phyloP scores from a whole-genome alignment of 2,113 vertebrate species.

The Lycocorax pyrrhopterus region DNA sequence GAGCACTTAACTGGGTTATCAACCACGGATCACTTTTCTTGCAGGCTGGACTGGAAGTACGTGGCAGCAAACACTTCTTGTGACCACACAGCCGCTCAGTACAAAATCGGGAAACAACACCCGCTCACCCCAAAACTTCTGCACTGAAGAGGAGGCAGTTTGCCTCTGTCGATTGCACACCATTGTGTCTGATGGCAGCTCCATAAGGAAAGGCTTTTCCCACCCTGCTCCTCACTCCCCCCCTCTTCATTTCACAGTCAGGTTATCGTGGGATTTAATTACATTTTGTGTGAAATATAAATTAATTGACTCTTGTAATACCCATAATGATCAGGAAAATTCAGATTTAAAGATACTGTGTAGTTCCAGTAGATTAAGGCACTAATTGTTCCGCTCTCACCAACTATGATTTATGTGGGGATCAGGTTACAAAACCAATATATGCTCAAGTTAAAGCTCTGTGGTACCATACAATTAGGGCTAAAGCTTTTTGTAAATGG shows the following conservation, averaged over 20 bases:
- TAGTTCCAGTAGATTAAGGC: slow-evolving; percentile 26
- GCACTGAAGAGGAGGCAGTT: background rate
- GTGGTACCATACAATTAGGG: slow-evolving; percentile 9
- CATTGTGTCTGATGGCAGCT: background rate
- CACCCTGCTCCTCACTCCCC: background rate
- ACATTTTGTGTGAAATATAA: slow-evolving; percentile 52
- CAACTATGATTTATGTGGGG: slow-evolving; percentile 3
- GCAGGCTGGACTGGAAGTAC: background rate
- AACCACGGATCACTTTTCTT: background rate
- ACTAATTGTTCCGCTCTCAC: slow-evolving; percentile 38
- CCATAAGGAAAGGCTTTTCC: background rate
- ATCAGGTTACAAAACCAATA: slow-evolving; percentile 27
- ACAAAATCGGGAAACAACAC: background rate
- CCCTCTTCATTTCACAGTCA: background rate
- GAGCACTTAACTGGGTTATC: slow-evolving; percentile 13
- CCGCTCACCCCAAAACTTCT: background rate
- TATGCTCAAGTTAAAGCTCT: background rate
- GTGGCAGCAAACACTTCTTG: background rate
- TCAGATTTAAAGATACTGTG: slow-evolving; percentile 47
- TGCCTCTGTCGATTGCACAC: accelerated
- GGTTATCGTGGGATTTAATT: slow-evolving; percentile 41
- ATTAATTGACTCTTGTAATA: slow-evolving; percentile 41
- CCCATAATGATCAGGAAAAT: slow-evolving; percentile 14
- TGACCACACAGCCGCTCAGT: background rate
- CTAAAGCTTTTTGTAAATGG: slow-evolving; percentile 43